These are phyloP conservation scores for Gerris lacustris DNA, from an alignment of 2,888 invertebrate genomes.

Conservation along the genomic window DNA sequence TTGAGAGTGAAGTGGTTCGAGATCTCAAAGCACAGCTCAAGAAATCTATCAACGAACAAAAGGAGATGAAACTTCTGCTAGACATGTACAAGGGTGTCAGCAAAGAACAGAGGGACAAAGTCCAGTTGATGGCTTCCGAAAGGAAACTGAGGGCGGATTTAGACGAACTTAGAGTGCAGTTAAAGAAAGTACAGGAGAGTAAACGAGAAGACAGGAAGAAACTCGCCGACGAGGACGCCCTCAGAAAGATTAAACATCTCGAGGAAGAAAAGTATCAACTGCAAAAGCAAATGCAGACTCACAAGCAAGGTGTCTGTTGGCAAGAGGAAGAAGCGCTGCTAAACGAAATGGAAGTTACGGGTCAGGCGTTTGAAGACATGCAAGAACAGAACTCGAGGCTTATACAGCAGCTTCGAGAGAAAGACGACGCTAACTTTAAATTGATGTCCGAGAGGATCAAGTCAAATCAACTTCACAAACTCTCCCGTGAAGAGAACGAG, in stretches of 20 bases:
- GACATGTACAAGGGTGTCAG: slow-evolving; percentile 98
- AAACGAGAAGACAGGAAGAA: slow-evolving; percentile 84
- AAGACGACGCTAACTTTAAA: slow-evolving; percentile 97
- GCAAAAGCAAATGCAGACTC: slow-evolving; percentile 78
- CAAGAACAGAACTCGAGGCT: slow-evolving; percentile 94
- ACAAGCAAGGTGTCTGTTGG: slow-evolving; percentile 49
- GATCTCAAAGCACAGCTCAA: slow-evolving; percentile 86
- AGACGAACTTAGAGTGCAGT: slow-evolving; percentile 73
- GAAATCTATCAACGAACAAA: slow-evolving; percentile 84
- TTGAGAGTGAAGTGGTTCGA: slow-evolving; percentile 54
- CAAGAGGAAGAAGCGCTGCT: slow-evolving; percentile 89
- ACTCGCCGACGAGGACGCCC: slow-evolving; percentile 85
- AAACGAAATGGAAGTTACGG: slow-evolving; percentile 98
- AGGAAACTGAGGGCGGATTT: slow-evolving; percentile 79
- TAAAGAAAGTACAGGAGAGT: slow-evolving; percentile 80
- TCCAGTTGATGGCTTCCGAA: slow-evolving; percentile 89
- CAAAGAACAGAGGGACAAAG: slow-evolving; percentile 92
- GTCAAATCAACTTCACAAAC: slow-evolving; percentile 87
- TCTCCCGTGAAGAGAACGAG: slow-evolving; percentile 88
- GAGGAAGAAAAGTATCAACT: slow-evolving; percentile 88
- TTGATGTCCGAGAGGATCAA: slow-evolving; percentile 95
- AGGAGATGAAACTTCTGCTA: slow-evolving; percentile 82
- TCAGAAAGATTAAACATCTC: slow-evolving; percentile 82
- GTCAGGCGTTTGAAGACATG: slow-evolving; percentile 98
- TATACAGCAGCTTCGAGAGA: slow-evolving; percentile 88